These are phyloP conservation scores for Scopus umbretta DNA, from an alignment of 2,113 vertebrate genomes.

Conservation along the genomic window DNA sequence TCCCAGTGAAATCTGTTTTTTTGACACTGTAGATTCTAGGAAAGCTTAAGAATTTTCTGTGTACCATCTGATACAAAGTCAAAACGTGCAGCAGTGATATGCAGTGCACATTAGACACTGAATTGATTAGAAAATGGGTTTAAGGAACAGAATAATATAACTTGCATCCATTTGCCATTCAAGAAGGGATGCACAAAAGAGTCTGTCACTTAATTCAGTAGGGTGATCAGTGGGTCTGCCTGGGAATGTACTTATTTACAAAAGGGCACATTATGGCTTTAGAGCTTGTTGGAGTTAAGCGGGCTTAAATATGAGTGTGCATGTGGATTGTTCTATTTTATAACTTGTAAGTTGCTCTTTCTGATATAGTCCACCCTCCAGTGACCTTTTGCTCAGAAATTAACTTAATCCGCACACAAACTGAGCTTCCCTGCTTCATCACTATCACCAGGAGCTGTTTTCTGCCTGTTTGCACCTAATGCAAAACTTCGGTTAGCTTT, in stretches of 20 bases:
- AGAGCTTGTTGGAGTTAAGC: background rate
- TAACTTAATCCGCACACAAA: background rate
- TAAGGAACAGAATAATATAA: background rate
- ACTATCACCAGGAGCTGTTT: background rate
- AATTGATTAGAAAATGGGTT: background rate
- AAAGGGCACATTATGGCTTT: background rate
- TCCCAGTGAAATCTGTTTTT: background rate
- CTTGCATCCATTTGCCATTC: constrained; percentile 10
- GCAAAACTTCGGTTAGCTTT: background rate
- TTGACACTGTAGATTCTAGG: background rate
- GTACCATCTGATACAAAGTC: background rate
- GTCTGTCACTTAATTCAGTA: constrained; percentile 37
- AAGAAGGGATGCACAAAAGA: constrained; percentile 32
- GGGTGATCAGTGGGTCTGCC: constrained; percentile 20
- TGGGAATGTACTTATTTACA: background rate
- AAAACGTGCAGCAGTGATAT: background rate
- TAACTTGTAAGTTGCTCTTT: background rate
- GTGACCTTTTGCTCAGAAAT: background rate
- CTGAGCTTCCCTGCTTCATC: background rate
- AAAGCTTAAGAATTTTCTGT: background rate
- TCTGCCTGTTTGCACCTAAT: background rate
- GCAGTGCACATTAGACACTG: background rate
- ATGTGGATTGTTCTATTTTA: background rate
- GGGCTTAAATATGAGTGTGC: background rate
- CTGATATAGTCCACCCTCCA: background rate